These are phyloP conservation scores for Danio aesculapii DNA, from an alignment of 2,797 vertebrate genomes.

Conservation along the genomic window DNA sequence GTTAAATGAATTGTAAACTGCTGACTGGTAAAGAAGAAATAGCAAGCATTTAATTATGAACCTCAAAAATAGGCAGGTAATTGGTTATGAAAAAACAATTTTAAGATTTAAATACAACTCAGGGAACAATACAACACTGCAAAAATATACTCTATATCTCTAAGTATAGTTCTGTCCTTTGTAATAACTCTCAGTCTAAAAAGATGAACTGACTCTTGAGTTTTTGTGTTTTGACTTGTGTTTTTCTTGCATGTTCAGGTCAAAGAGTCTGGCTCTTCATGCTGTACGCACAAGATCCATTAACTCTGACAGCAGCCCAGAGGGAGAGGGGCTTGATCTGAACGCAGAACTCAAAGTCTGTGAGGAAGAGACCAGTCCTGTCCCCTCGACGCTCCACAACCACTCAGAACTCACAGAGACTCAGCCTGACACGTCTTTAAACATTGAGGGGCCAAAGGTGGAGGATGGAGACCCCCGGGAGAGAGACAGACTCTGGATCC, in stretches of 20 bases:
- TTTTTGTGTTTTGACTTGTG: neutral
- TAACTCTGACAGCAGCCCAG: conserved; percentile 78
- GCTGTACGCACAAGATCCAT: conserved; percentile 72
- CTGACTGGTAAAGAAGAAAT: too few species aligned
- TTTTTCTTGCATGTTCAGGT: conserved; percentile 74
- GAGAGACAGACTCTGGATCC: conserved; percentile 85
- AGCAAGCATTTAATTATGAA: too few species aligned
- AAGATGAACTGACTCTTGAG: neutral
- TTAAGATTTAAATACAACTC: neutral
- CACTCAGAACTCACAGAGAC: conserved; percentile 54
- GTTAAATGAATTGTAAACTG: too few species aligned
- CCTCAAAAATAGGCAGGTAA: neutral
- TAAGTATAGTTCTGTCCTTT: neutral
- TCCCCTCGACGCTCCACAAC: conserved; percentile 39
- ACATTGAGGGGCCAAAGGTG: conserved; percentile 49
- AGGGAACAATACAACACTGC: neutral
- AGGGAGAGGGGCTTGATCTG: conserved; percentile 71
- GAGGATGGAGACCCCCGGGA: conserved; percentile 62
- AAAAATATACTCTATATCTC: neutral
- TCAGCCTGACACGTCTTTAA: conserved; percentile 46
- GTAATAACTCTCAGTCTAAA: neutral
- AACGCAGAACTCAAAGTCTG: conserved; percentile 73
- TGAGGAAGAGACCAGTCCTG: conserved; percentile 67
- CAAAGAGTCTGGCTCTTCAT: conserved; percentile 89
- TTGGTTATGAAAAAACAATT: neutral